Conservation (phyloP, 1,140 invertebrate genomes). For the Zaprionus nigranus region DNA sequence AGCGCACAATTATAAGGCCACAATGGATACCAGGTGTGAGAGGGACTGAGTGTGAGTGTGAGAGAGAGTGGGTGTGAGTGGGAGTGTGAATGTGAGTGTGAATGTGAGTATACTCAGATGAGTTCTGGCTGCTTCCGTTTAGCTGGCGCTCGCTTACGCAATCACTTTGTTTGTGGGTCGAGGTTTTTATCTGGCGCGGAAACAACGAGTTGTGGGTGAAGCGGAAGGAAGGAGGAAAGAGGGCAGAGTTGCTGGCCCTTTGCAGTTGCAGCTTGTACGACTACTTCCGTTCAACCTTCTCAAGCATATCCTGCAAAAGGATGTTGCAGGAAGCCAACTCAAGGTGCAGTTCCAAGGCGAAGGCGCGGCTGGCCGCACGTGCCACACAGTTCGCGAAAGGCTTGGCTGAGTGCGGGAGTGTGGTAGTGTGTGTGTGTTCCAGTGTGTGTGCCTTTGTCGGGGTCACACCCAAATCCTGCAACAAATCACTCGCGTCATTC, state of each 20-base stretch:
- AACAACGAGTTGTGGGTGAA: not conserved
- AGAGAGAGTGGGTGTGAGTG: not conserved
- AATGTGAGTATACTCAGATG: conserved; percentile 6
- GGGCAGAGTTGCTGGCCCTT: not conserved
- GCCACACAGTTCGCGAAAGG: conserved; percentile 54
- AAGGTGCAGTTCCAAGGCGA: conserved; percentile 24
- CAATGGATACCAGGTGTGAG: not conserved
- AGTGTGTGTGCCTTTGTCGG: not conserved
- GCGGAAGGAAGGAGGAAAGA: not conserved
- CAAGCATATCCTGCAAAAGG: conserved; percentile 33
- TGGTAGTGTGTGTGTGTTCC: not conserved
- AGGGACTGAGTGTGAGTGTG: not conserved
- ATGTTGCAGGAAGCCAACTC: conserved; percentile 16
- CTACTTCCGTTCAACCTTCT: conserved; percentile 31
- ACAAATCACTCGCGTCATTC: conserved; percentile 47
- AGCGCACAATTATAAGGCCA: not conserved
- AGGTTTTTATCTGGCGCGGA: not conserved
- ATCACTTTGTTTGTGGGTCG: not conserved
- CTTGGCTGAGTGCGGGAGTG: conserved; percentile 47
- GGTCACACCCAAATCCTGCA: conserved; percentile 65
- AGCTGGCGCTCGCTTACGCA: not conserved
- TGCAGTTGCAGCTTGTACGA: conserved; percentile 15
- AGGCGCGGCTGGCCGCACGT: conserved; percentile 55
- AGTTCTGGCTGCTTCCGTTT: conserved; percentile 2
- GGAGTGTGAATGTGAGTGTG: not conserved